A percentile compares a stretch with the other conserved stretches of the same genome.
Conservation (phyloP, 1,140 invertebrate genomes). For the Ceratoteleas bidentatus region DNA sequence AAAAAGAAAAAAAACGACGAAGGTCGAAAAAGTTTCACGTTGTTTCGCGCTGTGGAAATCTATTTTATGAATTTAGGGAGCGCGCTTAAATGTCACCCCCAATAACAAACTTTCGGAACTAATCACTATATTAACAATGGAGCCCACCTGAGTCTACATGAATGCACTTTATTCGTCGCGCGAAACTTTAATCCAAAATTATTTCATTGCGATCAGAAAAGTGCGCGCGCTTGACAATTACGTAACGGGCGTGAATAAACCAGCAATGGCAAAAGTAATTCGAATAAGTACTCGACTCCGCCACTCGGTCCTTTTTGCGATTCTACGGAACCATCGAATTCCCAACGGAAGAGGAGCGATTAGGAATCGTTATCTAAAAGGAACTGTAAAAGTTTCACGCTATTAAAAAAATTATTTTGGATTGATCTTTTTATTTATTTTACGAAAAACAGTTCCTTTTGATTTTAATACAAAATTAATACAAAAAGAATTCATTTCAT, state of each 20-base stretch:
- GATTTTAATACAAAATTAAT: too few relatives aligned
- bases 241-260: background rate
- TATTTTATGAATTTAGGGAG: conserved; percentile 62
- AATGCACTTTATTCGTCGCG: conserved; percentile 22
- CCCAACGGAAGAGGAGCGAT: too few relatives aligned
- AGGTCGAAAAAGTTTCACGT: conserved; percentile 47
- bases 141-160: conserved; percentile 55
- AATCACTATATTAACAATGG: conserved; percentile 59
- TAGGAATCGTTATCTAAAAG: too few relatives aligned
- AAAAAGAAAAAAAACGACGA: background rate
- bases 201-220: conserved; percentile 23
- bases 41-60: conserved; percentile 57
- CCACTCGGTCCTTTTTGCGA: too few relatives aligned
- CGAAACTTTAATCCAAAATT: conserved; percentile 31
- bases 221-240: conserved; percentile 5
- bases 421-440: too few relatives aligned
- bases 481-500: too few relatives aligned
- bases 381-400: too few relatives aligned
- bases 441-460: too few relatives aligned
- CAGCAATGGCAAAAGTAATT: too few relatives aligned
- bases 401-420: too few relatives aligned
- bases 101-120: conserved; percentile 55
- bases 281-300: too few relatives aligned
- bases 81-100: conserved; percentile 51
- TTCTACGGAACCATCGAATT: too few relatives aligned